Evolutionary conservation across 64 coral and sea anemone species (phyloP).

Genomic region (Stylophora pistillata): DNA sequence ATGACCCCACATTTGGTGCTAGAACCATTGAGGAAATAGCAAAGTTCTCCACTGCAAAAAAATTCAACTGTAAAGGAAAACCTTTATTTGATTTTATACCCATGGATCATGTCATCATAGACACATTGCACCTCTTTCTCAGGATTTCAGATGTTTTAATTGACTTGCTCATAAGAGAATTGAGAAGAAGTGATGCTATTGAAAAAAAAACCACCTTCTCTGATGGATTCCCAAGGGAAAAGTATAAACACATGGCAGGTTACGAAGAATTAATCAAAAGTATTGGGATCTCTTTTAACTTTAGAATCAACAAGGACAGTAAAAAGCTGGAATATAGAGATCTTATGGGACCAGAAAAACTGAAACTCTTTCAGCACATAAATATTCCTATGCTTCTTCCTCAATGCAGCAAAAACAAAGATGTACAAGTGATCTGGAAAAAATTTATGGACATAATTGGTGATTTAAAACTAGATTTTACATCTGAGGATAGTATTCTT

Average conservation of each 20-base stretch:
- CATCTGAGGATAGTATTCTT: too few relatives aligned
- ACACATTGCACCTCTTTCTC: slow-evolving; percentile 57
- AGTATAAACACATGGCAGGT: slow-evolving; percentile 65
- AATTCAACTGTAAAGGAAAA: slow-evolving; percentile 51
- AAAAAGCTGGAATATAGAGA: too few relatives aligned
- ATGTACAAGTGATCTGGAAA: too few relatives aligned
- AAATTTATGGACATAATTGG: too few relatives aligned
- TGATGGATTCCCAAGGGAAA: slow-evolving; percentile 35
- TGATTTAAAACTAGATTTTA: too few relatives aligned
- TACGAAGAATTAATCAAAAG: slow-evolving; percentile 44
- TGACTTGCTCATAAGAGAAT: slow-evolving; percentile 62
- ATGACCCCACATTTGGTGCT: slow-evolving; percentile 40
- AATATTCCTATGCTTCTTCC: slow-evolving; percentile 17
- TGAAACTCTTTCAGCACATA: slow-evolving; percentile 41
- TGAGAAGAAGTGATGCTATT: slow-evolving; percentile 56
- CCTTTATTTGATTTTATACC: slow-evolving; percentile 55
- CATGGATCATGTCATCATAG: slow-evolving; percentile 53
- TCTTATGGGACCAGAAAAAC: slow-evolving; percentile 70
- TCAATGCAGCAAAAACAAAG: too few relatives aligned
- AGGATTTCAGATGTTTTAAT: slow-evolving; percentile 71
- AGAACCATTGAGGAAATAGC: slow-evolving; percentile 57
- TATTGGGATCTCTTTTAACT: slow-evolving; percentile 36
- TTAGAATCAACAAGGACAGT: slow-evolving; percentile 41
- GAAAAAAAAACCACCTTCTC: slow-evolving; percentile 39
- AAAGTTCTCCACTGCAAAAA: slow-evolving; percentile 28